Percentiles rank a stretch among this genome's conserved stretches.
Conservation (phyloP, 2,113 vertebrate species). For the Gallinago media region DNA sequence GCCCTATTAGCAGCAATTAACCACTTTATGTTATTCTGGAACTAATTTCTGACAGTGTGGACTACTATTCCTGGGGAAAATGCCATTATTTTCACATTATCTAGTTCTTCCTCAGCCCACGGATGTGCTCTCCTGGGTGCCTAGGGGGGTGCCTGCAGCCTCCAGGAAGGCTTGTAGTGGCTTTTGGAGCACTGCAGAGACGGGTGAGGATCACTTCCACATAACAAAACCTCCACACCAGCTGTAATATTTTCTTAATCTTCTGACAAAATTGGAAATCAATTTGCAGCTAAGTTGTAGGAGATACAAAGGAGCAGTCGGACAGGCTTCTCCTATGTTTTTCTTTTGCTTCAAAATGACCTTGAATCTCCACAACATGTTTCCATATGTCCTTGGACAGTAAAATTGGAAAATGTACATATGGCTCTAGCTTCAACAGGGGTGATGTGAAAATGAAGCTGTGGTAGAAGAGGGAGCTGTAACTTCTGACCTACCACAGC, state of each 20-base stretch:
- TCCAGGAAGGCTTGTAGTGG: background rate
- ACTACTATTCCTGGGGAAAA: background rate
- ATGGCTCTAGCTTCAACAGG: background rate
- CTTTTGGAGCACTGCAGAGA: background rate
- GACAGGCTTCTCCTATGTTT: background rate
- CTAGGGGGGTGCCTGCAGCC: background rate
- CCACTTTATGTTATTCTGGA: background rate
- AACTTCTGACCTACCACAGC: background rate
- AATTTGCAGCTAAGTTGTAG: background rate
- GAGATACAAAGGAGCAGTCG: background rate
- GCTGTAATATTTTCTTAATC: background rate
- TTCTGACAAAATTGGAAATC: background rate
- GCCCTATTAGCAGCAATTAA: background rate
- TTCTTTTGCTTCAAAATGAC: background rate
- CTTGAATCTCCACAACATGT: background rate
- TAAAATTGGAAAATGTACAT: background rate
- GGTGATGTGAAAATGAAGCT: background rate
- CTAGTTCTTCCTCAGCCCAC: background rate
- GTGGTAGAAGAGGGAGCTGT: background rate
- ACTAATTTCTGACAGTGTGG: background rate
- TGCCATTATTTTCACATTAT: background rate
- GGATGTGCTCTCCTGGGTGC: background rate
- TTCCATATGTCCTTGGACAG: rapidly evolving
- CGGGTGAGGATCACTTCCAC: background rate
- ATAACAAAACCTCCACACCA: background rate